Evolutionary conservation across 2,797 vertebrate species (phyloP).

Genomic region (Periophthalmus magnuspinnatus): DNA sequence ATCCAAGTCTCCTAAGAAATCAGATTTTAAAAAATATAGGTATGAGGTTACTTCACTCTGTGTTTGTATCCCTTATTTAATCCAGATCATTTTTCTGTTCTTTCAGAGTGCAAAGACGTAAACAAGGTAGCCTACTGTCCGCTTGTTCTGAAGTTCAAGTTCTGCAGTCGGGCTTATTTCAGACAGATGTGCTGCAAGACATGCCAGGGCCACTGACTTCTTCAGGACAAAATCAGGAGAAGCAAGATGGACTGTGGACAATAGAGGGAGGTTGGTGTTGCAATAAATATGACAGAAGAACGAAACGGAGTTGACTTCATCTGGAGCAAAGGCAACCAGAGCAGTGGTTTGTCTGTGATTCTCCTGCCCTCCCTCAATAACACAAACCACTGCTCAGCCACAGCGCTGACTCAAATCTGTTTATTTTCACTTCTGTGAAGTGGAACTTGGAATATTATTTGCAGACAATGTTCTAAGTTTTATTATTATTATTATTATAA

Average conservation of each 20-base stretch:
- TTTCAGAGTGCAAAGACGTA: constrained; percentile 98
- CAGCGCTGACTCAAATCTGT: constrained; percentile 58
- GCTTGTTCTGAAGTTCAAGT: constrained; percentile 99
- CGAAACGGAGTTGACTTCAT: constrained; percentile 20
- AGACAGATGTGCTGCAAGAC: constrained; percentile 99
- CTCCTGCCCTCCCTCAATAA: constrained; percentile 79
- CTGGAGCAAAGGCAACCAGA: constrained; percentile 20
- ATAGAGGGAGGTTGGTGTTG: constrained; percentile 36
- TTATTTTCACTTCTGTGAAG: constrained; percentile 99
- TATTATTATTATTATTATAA: constrained; percentile 78
- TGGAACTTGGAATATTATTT: constrained; percentile 83
- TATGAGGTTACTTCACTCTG: not conserved
- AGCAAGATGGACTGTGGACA: constrained; percentile 52
- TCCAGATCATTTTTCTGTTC: constrained; percentile 21
- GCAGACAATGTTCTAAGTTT: constrained; percentile 76
- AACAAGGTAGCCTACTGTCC: constrained; percentile 99
- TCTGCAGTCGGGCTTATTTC: constrained; percentile 99
- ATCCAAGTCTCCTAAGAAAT: constrained; percentile 14
- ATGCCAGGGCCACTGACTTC: constrained; percentile 96
- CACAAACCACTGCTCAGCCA: constrained; percentile 95
- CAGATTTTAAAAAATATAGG: constrained; percentile 6
- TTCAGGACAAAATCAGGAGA: constrained; percentile 26
- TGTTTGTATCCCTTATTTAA: constrained; percentile 4
- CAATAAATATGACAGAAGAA: constrained; percentile 41
- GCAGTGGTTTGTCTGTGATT: constrained; percentile 29